Evolutionary conservation across 2,888 invertebrate genomes (phyloP).

Genomic region (Dioctria rufipes): DNA sequence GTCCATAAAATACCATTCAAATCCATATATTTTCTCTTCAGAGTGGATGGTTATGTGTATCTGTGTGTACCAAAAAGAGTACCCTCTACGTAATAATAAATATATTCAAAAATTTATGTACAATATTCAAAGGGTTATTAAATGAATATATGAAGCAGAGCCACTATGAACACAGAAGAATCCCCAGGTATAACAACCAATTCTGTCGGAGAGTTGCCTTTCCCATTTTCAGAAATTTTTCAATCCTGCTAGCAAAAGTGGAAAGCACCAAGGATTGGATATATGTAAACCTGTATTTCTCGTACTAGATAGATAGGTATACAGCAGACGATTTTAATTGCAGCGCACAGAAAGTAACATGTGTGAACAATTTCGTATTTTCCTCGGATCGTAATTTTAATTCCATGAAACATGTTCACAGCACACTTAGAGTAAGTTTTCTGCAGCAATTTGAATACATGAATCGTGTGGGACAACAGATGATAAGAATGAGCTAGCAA

Average conservation of each 20-base stretch:
- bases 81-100: background rate
- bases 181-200: background rate
- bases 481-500: conserved; percentile 20
- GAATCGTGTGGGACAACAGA: background rate
- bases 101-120: background rate
- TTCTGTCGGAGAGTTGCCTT: background rate
- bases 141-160: conserved; percentile 1
- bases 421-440: conserved; percentile 23
- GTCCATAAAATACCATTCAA: background rate
- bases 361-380: conserved; percentile 35
- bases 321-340: conserved; percentile 31
- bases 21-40: no score
- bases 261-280: background rate
- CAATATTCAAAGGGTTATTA: background rate
- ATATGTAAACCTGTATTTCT: no score
- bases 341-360: conserved; percentile 19
- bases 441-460: background rate
- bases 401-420: conserved; percentile 30
- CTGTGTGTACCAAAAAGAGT: background rate
- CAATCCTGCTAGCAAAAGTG: background rate
- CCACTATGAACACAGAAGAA: no score
- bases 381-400: conserved; percentile 38
- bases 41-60: background rate
- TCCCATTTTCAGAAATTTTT: background rate
- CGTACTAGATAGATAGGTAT: background rate